Conservation (phyloP, 2,888 invertebrate genomes). For the Morpho deidamia region DNA sequence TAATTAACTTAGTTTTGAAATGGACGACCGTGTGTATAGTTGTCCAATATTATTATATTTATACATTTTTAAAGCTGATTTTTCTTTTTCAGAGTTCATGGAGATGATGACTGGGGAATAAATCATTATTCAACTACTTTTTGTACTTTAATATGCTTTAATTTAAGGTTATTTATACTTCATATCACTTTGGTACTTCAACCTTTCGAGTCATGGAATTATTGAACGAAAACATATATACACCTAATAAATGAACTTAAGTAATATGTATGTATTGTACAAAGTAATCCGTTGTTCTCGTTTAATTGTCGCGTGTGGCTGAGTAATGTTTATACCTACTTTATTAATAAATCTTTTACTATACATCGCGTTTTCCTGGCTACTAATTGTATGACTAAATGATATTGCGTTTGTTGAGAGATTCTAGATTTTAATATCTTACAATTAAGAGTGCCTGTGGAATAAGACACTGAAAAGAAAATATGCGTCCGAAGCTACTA, state of each 20-base stretch:
- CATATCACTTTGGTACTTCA: slow-evolving; percentile 57
- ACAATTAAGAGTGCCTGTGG: not conserved
- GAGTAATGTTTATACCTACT: slow-evolving; percentile 73
- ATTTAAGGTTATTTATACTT: slow-evolving; percentile 50
- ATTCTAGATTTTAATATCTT: not conserved
- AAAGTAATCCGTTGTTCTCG: slow-evolving; percentile 65
- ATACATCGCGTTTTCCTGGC: slow-evolving; percentile 36
- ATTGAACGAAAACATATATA: slow-evolving; percentile 45
- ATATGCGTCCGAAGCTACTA: slow-evolving; percentile 25
- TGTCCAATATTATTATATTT: too few relatives aligned
- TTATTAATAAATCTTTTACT: slow-evolving; percentile 75
- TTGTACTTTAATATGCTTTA: slow-evolving; percentile 56
- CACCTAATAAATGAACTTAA: slow-evolving; percentile 32
- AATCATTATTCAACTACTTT: slow-evolving; percentile 49
- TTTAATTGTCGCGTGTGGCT: slow-evolving; percentile 73
- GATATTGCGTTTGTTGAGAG: not conserved
- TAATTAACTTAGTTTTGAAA: too few relatives aligned
- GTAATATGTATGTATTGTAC: slow-evolving; percentile 71
- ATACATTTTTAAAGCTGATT: slow-evolving; percentile 2
- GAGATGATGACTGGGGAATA: slow-evolving; percentile 98
- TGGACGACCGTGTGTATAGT: too few relatives aligned
- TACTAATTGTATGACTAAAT: not conserved
- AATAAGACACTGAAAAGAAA: slow-evolving; percentile 21
- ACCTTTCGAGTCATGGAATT: slow-evolving; percentile 61
- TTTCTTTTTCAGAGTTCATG: slow-evolving; percentile 91